phyloP scores from a whole-genome alignment of 2,888 invertebrate species.

The Eurytoma californica region DNA sequence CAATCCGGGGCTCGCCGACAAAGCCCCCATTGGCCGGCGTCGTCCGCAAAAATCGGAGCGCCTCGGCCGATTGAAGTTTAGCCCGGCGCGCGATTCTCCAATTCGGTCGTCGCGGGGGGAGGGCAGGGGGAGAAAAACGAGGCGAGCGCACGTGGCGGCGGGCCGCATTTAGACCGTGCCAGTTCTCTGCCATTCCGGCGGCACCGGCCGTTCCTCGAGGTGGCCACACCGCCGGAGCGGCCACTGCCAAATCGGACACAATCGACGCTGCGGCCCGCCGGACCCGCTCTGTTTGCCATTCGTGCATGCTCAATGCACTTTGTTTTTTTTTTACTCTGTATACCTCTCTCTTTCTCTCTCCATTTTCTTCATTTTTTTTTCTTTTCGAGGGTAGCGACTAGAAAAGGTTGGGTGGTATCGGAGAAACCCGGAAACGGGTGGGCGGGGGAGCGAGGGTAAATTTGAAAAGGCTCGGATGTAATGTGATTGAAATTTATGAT shows the following conservation, averaged over 20 bases:
- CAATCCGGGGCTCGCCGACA: background rate
- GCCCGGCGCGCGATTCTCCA: background rate
- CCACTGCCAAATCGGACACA: constrained; percentile 17
- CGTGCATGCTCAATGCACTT: too few species aligned
- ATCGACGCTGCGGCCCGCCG: too few species aligned
- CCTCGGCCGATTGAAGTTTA: background rate
- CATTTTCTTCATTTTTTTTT: too few species aligned
- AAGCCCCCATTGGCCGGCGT: background rate
- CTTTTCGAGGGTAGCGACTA: too few species aligned
- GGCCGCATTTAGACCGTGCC: constrained; percentile 39
- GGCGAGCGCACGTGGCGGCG: constrained; percentile 8
- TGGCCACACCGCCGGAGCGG: background rate
- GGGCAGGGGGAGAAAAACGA: constrained; percentile 3
- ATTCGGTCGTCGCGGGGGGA: background rate
- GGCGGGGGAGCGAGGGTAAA: too few species aligned
- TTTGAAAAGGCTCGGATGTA: too few species aligned
- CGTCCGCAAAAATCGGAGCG: background rate
- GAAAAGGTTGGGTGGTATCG: too few species aligned
- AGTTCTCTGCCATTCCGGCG: constrained; percentile 38
- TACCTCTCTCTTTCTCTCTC: too few species aligned
- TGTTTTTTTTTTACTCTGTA: too few species aligned
- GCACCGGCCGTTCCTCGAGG: background rate
- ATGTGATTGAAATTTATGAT: too few species aligned
- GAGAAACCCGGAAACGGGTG: too few species aligned
- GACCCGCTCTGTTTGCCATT: too few species aligned